Conservation (phyloP, 2,888 invertebrate genomes). For the Spilosoma lubricipeda region DNA sequence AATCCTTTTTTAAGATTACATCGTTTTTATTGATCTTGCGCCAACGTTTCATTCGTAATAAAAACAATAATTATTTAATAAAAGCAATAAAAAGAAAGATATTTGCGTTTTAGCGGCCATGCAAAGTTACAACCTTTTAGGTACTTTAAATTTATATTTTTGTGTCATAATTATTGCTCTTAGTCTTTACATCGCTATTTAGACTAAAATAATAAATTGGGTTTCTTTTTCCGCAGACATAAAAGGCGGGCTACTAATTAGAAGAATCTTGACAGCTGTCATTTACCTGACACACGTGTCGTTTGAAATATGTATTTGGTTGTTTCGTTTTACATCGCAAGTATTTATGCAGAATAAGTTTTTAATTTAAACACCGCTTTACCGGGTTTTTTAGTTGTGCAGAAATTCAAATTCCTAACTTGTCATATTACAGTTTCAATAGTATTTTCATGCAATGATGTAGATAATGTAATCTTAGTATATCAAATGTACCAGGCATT, state of each 20-base stretch:
- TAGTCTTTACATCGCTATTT: too few relatives aligned
- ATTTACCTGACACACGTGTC: neutral
- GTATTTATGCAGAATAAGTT: neutral
- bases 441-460: neutral
- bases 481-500: slow-evolving; percentile 1
- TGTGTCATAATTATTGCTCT: too few relatives aligned
- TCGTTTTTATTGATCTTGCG: too few relatives aligned
- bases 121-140: neutral
- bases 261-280: neutral
- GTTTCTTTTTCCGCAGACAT: neutral
- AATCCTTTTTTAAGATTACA: neutral
- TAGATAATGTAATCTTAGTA: neutral
- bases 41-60: neutral
- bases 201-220: too few relatives aligned
- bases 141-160: neutral
- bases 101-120: neutral
- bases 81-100: neutral
- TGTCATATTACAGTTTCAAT: neutral
- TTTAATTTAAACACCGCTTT: neutral
- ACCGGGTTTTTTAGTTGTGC: neutral
- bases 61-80: neutral
- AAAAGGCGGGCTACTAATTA: neutral
- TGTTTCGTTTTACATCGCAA: neutral
- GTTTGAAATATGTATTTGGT: neutral
- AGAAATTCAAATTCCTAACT: too few relatives aligned